phyloP scores from a whole-genome alignment of 2,113 vertebrate genomes.

The Rhineura floridana region DNA sequence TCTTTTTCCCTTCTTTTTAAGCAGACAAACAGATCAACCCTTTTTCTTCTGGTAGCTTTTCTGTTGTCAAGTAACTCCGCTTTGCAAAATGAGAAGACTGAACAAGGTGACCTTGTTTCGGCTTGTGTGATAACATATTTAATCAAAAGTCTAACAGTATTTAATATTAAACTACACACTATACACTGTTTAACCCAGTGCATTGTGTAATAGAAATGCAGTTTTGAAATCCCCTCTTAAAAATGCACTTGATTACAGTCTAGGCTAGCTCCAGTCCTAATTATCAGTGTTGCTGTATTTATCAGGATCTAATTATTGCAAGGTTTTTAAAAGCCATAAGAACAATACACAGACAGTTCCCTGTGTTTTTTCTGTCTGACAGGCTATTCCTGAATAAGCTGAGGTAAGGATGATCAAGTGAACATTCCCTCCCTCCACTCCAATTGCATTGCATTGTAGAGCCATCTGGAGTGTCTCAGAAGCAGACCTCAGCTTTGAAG shows the following conservation, averaged over 20 bases:
- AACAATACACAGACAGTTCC: not conserved
- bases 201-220: slow-evolving; percentile 1
- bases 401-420: too few relatives aligned
- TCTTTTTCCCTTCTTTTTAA: not conserved
- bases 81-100: slow-evolving; percentile 10
- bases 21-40: rapidly evolving
- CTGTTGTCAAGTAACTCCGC: not conserved
- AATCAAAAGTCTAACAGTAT: slow-evolving; percentile 18
- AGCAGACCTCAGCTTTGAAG: not conserved
- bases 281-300: slow-evolving; percentile 30
- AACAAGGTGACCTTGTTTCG: slow-evolving; percentile 47
- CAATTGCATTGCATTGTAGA: too few relatives aligned
- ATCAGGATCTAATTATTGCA: slow-evolving; percentile 53
- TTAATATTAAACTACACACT: slow-evolving; percentile 42
- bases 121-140: slow-evolving; percentile 35
- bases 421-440: too few relatives aligned
- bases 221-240: slow-evolving; percentile 33
- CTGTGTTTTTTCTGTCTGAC: not conserved
- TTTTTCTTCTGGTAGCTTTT: not conserved
- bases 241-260: slow-evolving; percentile 42
- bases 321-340: slow-evolving; percentile 31
- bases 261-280: slow-evolving; percentile 32
- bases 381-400: slow-evolving; percentile 1
- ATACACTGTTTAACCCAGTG: slow-evolving; percentile 31
- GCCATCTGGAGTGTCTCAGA: too few relatives aligned